Percentiles rank a stretch among this genome's conserved stretches.
Conservation (phyloP, 2,888 invertebrate genomes). For the Imbricaverruca yamaguchii region DNA sequence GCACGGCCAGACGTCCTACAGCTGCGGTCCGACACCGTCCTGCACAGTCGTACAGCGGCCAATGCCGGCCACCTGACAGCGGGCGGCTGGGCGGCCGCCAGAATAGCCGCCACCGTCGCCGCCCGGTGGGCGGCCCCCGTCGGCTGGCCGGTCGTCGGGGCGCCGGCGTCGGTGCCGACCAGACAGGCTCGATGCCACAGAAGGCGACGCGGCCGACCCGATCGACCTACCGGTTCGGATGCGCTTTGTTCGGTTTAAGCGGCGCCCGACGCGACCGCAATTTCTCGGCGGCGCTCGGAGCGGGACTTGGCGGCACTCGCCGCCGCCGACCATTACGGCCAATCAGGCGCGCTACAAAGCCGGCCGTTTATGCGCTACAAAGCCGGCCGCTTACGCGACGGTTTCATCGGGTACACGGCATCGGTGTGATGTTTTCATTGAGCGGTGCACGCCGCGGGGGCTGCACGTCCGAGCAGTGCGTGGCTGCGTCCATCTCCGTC, state of each 20-base stretch:
- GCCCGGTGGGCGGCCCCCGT: neutral
- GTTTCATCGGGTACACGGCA: neutral
- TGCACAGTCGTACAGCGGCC: no score
- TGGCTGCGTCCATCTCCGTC: no score
- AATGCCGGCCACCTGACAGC: neutral
- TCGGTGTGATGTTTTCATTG: neutral
- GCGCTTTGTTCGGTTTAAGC: no score
- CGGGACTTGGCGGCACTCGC: neutral
- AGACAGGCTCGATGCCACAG: no score
- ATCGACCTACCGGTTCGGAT: no score
- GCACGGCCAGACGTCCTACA: no score
- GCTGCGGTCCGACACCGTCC: no score
- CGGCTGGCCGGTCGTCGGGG: neutral
- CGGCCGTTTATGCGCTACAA: neutral
- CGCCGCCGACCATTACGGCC: neutral
- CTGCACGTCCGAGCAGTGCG: no score
- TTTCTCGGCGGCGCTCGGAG: neutral
- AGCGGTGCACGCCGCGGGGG: neutral
- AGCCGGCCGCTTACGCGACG: neutral
- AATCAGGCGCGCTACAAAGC: no score
- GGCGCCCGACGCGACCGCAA: neutral
- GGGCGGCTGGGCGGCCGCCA: neutral
- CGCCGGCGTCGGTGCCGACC: no score
- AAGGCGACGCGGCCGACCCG: no score
- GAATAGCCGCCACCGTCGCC: neutral